These are phyloP conservation scores for Pseudeuparius sepicola DNA, from an alignment of 2,888 invertebrate species.

Conservation along the genomic window DNA sequence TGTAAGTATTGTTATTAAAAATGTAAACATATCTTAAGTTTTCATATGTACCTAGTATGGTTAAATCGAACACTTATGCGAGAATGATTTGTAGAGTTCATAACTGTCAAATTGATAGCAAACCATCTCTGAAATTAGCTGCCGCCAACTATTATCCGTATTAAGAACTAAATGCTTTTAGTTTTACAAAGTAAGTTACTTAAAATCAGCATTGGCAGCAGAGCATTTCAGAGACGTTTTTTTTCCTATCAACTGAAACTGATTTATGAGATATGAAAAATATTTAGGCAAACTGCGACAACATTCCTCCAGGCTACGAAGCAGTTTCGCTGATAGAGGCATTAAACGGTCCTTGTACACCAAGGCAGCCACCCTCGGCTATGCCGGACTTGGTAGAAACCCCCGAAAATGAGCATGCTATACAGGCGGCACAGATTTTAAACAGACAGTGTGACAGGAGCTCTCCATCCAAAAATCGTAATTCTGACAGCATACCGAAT, in stretches of 20 bases:
- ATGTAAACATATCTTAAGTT: background rate
- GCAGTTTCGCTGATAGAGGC: constrained; percentile 92
- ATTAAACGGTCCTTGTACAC: constrained; percentile 77
- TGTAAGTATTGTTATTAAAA: constrained; percentile 40
- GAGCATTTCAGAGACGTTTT: constrained; percentile 9
- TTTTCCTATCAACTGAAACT: constrained; percentile 12
- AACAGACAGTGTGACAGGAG: constrained; percentile 49
- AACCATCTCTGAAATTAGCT: too few species aligned
- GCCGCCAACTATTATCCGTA: too few species aligned
- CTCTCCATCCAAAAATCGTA: constrained; percentile 35
- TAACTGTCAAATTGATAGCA: too few species aligned
- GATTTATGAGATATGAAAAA: constrained; percentile 1
- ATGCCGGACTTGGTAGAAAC: constrained; percentile 43
- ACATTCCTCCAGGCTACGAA: constrained; percentile 88
- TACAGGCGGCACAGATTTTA: constrained; percentile 58
- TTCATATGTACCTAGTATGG: too few species aligned
- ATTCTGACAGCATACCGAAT: background rate
- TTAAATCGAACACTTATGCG: too few species aligned
- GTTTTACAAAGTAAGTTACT: too few species aligned
- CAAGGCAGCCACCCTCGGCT: constrained; percentile 40
- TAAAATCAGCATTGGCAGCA: too few species aligned
- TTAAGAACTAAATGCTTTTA: too few species aligned
- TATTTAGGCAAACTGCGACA: constrained; percentile 59
- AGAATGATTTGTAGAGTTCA: too few species aligned
- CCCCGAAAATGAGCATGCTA: constrained; percentile 54